phyloP scores from a whole-genome alignment of 2,113 vertebrate genomes.

The Phoxinus phoxinus region DNA sequence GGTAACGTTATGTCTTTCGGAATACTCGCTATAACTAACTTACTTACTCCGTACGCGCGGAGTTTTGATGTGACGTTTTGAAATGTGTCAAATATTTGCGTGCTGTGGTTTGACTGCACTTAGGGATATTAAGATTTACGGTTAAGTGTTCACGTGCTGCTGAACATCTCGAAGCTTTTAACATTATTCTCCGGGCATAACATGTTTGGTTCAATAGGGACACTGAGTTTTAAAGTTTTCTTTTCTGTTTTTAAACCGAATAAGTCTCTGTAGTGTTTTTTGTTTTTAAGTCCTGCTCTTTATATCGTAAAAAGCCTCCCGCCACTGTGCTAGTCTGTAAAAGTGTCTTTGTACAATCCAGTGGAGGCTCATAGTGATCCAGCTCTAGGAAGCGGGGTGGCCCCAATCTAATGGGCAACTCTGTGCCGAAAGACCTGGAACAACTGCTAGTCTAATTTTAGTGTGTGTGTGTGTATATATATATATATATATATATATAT shows the following conservation, averaged over 20 bases:
- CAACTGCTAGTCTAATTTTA: conserved; percentile 49
- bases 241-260: too few species aligned
- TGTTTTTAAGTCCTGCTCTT: too few species aligned
- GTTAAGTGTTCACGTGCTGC: not conserved
- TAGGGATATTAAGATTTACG: not conserved
- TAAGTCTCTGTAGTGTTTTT: too few species aligned
- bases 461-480: too few species aligned
- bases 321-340: conserved; percentile 75
- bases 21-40: too few species aligned
- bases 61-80: not conserved
- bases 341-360: conserved; percentile 69
- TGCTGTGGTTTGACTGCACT: not conserved
- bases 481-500: too few species aligned
- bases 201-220: too few species aligned
- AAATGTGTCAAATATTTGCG: not conserved
- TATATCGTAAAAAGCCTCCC: conserved; percentile 46
- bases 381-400: conserved; percentile 84
- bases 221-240: not conserved
- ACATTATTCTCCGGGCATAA: too few species aligned
- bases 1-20: not conserved
- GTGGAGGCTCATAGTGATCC: conserved; percentile 77
- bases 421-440: conserved; percentile 87
- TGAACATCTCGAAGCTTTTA: too few species aligned
- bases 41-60: not conserved
- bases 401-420: conserved; percentile 67